These are phyloP conservation scores for Tarsius wallacei DNA, from an alignment of 2,797 vertebrate species.

Conservation along the genomic window DNA sequence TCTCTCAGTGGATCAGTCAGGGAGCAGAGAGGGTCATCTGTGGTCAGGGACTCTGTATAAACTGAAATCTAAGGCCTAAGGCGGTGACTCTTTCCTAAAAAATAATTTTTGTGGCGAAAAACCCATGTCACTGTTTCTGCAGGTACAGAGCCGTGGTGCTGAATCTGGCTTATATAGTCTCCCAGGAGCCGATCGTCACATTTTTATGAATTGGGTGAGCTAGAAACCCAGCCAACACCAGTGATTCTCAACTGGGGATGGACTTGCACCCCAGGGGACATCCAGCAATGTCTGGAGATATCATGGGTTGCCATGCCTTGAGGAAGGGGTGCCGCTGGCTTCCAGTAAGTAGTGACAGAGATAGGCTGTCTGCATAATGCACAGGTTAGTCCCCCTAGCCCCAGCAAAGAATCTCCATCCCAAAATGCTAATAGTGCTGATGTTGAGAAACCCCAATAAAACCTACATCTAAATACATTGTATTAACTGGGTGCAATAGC, in stretches of 20 bases:
- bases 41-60: neutral
- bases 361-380: neutral
- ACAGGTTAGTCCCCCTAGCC: neutral
- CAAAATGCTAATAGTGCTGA: neutral
- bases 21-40: neutral
- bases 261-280: neutral
- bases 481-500: no score
- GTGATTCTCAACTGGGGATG: neutral
- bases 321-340: neutral
- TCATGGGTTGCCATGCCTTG: no score
- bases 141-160: neutral
- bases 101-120: neutral
- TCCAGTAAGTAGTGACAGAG: neutral
- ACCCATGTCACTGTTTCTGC: neutral
- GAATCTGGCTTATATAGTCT: neutral
- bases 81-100: neutral
- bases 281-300: neutral
- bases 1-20: neutral
- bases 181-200: neutral
- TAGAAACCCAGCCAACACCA: neutral
- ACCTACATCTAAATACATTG: no score
- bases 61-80: neutral
- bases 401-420: neutral
- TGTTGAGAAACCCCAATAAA: neutral
- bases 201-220: neutral